Evolutionary conservation across 2,113 vertebrate species (phyloP).

Genomic region (Dipodomys stephensi): DNA sequence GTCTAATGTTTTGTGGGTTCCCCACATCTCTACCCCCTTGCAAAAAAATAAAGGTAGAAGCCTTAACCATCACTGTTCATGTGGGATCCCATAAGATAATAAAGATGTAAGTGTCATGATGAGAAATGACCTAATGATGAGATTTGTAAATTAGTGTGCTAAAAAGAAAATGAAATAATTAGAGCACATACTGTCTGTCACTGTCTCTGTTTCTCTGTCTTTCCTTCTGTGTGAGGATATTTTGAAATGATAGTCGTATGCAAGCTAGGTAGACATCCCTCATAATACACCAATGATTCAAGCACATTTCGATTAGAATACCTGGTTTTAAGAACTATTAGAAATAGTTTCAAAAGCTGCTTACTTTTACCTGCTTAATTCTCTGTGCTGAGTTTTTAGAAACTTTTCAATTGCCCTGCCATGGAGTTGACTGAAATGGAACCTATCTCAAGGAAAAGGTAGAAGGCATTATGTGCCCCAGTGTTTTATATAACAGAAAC

Average conservation of each 20-base stretch:
- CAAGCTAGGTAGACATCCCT: neutral
- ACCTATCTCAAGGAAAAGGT: too few species aligned
- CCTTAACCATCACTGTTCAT: neutral
- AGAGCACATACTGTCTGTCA: neutral
- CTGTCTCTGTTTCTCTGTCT: neutral
- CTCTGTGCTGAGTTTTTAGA: neutral
- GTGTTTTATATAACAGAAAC: neutral
- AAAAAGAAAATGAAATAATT: neutral
- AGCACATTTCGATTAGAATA: neutral
- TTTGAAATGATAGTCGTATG: neutral
- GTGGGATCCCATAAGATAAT: neutral
- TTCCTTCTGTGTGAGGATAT: neutral
- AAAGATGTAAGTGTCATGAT: neutral
- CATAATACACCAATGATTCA: neutral
- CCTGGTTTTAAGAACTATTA: neutral
- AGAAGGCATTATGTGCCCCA: neutral
- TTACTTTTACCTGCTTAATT: too few species aligned
- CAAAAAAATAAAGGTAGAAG: neutral
- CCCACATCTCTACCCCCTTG: too few species aligned
- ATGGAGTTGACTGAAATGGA: too few species aligned
- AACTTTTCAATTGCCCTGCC: too few species aligned
- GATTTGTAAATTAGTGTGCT: too few species aligned
- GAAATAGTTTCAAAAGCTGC: neutral
- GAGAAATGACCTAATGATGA: neutral
- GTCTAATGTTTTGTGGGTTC: too few species aligned